Conservation (phyloP, 2,113 vertebrate species). For the Nothocercus julius region DNA sequence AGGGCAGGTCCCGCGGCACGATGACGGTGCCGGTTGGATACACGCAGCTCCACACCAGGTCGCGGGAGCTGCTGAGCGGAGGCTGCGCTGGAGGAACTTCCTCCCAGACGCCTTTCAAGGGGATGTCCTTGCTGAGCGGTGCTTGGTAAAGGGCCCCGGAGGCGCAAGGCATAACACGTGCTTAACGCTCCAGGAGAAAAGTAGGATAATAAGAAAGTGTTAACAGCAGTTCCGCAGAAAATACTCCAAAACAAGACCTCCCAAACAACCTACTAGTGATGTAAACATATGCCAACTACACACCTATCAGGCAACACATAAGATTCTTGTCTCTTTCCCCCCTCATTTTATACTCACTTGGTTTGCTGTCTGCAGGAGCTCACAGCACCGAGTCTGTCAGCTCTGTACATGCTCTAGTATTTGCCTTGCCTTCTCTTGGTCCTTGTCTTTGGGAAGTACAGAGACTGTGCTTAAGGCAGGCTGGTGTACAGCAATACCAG, state of each 20-base stretch:
- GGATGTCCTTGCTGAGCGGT: fast-evolving
- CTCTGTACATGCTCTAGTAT: neutral
- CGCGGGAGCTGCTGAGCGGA: fast-evolving
- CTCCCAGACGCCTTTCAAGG: neutral
- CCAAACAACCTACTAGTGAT: fast-evolving
- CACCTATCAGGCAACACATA: neutral
- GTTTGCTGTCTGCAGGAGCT: neutral
- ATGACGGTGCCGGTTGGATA: fast-evolving
- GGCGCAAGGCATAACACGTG: neutral
- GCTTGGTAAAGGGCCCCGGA: neutral
- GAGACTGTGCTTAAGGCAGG: neutral
- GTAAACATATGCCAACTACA: neutral
- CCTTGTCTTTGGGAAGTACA: neutral
- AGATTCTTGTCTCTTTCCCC: neutral
- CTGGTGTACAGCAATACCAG: fast-evolving
- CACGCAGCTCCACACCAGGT: fast-evolving
- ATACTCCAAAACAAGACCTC: neutral
- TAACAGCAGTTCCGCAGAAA: neutral
- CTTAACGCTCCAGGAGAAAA: neutral
- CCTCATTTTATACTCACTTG: neutral
- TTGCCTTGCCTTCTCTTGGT: neutral
- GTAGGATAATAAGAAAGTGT: neutral
- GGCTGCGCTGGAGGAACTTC: fast-evolving
- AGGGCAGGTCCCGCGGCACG: fast-evolving
- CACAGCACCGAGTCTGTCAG: neutral